Conservation (phyloP, 1,140 invertebrate species). For the Macrobrachium rosenbergii region DNA sequence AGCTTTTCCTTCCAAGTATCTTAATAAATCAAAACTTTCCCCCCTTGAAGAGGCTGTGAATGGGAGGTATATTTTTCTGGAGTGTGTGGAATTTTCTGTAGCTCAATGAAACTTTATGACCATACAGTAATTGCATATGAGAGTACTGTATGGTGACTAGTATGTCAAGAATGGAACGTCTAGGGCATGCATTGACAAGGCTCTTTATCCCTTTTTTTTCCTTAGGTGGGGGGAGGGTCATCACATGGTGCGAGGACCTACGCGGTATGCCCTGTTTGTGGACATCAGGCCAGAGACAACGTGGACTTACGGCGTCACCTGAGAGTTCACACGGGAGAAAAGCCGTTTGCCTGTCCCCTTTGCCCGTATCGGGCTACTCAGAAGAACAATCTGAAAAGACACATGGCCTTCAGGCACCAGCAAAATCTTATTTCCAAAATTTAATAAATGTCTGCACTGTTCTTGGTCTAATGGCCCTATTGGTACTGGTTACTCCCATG, state of each 20-base stretch:
- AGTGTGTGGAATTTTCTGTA: no score
- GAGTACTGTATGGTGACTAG: background rate
- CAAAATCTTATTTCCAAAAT: background rate
- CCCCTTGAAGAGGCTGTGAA: no score
- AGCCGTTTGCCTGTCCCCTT: conserved; percentile 57
- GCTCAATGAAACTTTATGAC: no score
- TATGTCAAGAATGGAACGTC: background rate
- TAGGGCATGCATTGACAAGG: conserved; percentile 2
- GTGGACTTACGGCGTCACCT: conserved; percentile 51
- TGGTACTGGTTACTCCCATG: no score
- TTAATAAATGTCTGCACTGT: no score
- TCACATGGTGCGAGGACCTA: conserved; percentile 47
- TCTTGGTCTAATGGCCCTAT: no score
- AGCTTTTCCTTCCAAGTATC: no score
- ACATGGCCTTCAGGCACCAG: conserved; percentile 46
- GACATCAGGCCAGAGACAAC: conserved; percentile 56
- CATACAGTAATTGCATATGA: background rate
- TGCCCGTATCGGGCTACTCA: conserved; percentile 55
- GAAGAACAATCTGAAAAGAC: conserved; percentile 56
- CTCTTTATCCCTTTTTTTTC: conserved; percentile 33
- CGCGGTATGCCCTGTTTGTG: conserved; percentile 52
- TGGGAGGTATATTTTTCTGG: no score
- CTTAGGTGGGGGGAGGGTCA: conserved; percentile 53
- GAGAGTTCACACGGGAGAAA: conserved; percentile 57
- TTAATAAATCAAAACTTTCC: no score